phyloP scores from a whole-genome alignment of 92 coral and sea anemone species.

The Actinostola sp. region DNA sequence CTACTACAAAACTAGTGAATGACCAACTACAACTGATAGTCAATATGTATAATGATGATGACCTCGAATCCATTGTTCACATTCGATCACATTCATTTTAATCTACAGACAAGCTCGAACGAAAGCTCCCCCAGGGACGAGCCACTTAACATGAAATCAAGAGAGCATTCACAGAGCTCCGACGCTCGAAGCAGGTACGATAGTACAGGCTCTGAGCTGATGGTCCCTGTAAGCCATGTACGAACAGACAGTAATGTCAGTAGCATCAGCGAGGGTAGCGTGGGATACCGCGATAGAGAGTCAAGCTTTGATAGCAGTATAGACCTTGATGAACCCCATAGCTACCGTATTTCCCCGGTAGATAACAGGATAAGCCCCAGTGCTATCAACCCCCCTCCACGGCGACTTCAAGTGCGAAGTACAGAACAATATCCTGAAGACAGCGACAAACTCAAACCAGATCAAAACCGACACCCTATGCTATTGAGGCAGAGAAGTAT shows the following conservation, averaged over 20 bases:
- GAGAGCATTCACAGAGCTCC: not conserved
- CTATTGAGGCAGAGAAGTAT: slow-evolving; percentile 72
- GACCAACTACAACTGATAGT: no score
- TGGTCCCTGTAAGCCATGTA: slow-evolving; percentile 49
- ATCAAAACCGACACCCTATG: slow-evolving; percentile 9
- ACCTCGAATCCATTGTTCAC: no score
- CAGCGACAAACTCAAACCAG: slow-evolving; percentile 1
- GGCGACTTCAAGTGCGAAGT: slow-evolving; percentile 11
- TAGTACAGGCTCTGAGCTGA: slow-evolving; percentile 43
- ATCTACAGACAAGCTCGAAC: not conserved
- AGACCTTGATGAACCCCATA: slow-evolving; percentile 9
- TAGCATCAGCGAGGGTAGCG: slow-evolving; percentile 70
- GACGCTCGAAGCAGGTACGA: slow-evolving; percentile 31
- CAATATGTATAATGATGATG: no score
- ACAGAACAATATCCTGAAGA: slow-evolving; percentile 3
- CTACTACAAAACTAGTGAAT: no score
- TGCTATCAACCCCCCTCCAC: slow-evolving; percentile 24
- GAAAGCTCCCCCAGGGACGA: slow-evolving; percentile 1
- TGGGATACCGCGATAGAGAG: slow-evolving; percentile 57
- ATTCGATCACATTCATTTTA: not conserved
- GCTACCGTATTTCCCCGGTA: not conserved
- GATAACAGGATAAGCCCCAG: not conserved
- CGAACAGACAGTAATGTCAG: slow-evolving; percentile 77
- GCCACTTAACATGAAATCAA: not conserved
- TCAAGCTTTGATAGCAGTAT: slow-evolving; percentile 61